Conservation (phyloP, 1,140 invertebrate species). For the Drosophila littoralis region DNA sequence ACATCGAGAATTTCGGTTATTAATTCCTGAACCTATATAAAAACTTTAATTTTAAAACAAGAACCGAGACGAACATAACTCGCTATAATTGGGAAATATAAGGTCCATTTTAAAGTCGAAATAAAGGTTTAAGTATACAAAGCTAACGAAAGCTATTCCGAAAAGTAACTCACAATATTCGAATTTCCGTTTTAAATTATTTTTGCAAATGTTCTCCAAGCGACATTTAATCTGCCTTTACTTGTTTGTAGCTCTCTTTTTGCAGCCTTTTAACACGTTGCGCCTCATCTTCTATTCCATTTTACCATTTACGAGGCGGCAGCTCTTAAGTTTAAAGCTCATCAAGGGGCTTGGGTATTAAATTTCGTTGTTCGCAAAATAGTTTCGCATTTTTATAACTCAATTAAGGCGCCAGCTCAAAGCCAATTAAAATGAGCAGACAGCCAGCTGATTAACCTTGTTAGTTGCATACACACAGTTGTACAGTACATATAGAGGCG, state of each 20-base stretch:
- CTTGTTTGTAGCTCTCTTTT: not conserved
- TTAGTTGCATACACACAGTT: conserved; percentile 23
- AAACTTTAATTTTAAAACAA: too few species aligned
- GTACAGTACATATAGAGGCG: conserved; percentile 11
- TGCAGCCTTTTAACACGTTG: conserved; percentile 12
- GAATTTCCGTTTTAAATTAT: not conserved
- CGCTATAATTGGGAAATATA: too few species aligned
- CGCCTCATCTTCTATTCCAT: conserved; percentile 70
- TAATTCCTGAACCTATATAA: too few species aligned
- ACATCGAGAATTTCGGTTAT: too few species aligned
- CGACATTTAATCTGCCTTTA: not conserved
- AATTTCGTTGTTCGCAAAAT: conserved; percentile 61
- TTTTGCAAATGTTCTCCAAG: not conserved
- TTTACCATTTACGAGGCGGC: conserved; percentile 66
- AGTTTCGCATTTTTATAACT: conserved; percentile 79
- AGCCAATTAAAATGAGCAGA: conserved; percentile 79
- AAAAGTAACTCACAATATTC: too few species aligned
- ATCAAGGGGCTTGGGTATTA: conserved; percentile 57
- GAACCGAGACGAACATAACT: too few species aligned
- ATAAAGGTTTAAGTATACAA: too few species aligned
- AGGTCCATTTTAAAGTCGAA: too few species aligned
- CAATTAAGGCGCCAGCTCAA: conserved; percentile 67
- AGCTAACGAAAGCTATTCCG: too few species aligned
- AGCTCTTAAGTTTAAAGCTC: conserved; percentile 75
- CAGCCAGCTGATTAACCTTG: conserved; percentile 76